Base-by-base conservation (phyloP, 2,113 vertebrate genomes). In the Cettia cetti region DNA sequence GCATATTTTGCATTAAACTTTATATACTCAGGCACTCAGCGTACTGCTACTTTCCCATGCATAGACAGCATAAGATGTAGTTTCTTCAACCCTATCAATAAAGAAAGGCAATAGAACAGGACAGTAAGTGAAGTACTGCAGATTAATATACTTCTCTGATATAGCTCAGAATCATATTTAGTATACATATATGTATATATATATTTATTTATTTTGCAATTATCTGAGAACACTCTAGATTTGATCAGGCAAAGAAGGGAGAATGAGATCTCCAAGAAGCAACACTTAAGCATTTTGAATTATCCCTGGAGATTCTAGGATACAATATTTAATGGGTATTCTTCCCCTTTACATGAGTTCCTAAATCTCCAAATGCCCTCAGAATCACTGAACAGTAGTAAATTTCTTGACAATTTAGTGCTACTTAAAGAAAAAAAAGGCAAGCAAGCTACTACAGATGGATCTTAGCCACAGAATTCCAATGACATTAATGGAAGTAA, bases 401-500 rank as follows among this genome's bases (percentile, higher is more conserved):
- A 45, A 82, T 80, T 88, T 82, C 61, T 40, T 83, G 35, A 81
- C 23, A 72, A 81, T 18, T 72, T 2, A 89, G 16, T 78, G 14
- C 22, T 52, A 15, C 44, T 86, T 40, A 2, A 63, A 20, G 18
- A 42, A n/a, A 47, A 14, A 6, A 35, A 14, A 86, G 45, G 10
- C 45, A 8, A 2, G 0, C 2, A 33, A 63, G 6, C n/a, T 27
- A 27, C 30, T 79, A 40, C 33, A 82, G 28, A 72, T 53, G 24
- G 13, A 84, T 84, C 39, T 60, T 59, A 69, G 45, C 27, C 50
- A 40, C 28, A 76, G 30, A 90, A 66, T 69, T 80, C 28, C 70
- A 76, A 1, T 61, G 63, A 85, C 72, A 91, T 95, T 76, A 94
- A 94, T 76, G 74, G 83, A n/a, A 96, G 49, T 68, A 76, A 95